These are phyloP conservation scores for Huso huso DNA, from an alignment of 2,797 vertebrate species.

Conservation along the genomic window DNA sequence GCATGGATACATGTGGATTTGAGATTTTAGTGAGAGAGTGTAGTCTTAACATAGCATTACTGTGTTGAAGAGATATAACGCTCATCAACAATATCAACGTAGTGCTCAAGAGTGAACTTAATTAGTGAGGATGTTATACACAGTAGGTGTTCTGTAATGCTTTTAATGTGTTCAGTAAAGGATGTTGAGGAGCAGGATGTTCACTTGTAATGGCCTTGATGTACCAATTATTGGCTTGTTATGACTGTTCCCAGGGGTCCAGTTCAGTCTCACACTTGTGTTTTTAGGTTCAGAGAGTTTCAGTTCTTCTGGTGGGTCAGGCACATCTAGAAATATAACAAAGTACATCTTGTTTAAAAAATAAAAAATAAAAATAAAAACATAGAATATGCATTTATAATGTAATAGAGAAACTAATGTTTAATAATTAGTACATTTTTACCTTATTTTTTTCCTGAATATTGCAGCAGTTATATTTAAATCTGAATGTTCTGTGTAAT, in stretches of 20 bases:
- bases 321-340: constrained; percentile 66
- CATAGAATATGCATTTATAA: no score
- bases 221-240: constrained; percentile 81
- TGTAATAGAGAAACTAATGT: no score
- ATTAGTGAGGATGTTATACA: background rate
- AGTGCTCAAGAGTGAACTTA: background rate
- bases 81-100: background rate
- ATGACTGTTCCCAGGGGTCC: constrained; percentile 76
- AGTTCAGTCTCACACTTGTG: constrained; percentile 75
- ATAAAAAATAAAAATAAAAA: background rate
- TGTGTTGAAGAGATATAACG: constrained; percentile 1
- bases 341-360: background rate
- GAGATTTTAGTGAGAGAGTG: no score
- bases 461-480: no score
- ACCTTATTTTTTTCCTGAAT: no score
- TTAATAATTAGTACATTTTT: no score
- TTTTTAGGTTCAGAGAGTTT: constrained; percentile 70
- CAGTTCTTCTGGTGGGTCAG: constrained; percentile 73
- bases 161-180: constrained; percentile 10
- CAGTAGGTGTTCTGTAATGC: background rate
- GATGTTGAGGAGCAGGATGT: constrained; percentile 6
- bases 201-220: constrained; percentile 4
- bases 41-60: background rate
- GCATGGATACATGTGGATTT: no score
- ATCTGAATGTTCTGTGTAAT: no score